These are phyloP conservation scores for Dicycla oo DNA, from an alignment of 2,888 invertebrate species.

Conservation along the genomic window DNA sequence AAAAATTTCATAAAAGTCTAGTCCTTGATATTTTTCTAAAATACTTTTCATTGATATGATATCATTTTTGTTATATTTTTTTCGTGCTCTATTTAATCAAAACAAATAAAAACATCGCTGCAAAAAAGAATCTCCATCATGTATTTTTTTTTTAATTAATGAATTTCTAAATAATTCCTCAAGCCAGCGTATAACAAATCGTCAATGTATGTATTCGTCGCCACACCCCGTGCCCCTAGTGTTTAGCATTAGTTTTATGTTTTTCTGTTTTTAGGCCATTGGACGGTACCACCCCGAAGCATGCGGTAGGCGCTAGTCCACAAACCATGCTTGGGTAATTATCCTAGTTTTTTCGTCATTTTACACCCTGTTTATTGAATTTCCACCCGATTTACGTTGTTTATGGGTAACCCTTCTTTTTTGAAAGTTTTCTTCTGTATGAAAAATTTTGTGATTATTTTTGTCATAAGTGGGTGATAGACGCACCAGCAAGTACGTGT, in stretches of 20 bases:
- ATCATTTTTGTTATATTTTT: not conserved
- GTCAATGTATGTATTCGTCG: conserved; percentile 64
- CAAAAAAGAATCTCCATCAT: no score
- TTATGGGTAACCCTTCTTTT: not conserved
- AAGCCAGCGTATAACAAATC: conserved; percentile 73
- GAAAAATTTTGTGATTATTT: not conserved
- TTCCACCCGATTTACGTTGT: conserved; percentile 8
- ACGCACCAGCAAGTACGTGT: not conserved
- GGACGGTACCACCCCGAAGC: conserved; percentile 90
- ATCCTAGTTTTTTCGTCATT: conserved; percentile 70
- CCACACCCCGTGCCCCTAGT: conserved; percentile 73
- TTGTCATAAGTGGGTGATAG: not conserved
- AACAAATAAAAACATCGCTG: not conserved
- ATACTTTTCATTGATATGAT: not conserved
- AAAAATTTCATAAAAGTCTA: not conserved
- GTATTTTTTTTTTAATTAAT: not conserved
- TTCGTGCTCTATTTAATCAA: not conserved
- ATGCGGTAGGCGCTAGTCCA: conserved; percentile 90
- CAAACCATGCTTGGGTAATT: conserved; percentile 92
- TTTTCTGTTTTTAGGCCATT: conserved; percentile 92
- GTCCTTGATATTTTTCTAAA: not conserved
- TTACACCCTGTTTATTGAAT: conserved; percentile 36
- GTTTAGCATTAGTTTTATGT: conserved; percentile 86
- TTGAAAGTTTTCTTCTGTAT: not conserved
- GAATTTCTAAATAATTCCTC: not conserved